Conservation (phyloP, 1,140 invertebrate genomes). For the Drosophila murphyi region DNA sequence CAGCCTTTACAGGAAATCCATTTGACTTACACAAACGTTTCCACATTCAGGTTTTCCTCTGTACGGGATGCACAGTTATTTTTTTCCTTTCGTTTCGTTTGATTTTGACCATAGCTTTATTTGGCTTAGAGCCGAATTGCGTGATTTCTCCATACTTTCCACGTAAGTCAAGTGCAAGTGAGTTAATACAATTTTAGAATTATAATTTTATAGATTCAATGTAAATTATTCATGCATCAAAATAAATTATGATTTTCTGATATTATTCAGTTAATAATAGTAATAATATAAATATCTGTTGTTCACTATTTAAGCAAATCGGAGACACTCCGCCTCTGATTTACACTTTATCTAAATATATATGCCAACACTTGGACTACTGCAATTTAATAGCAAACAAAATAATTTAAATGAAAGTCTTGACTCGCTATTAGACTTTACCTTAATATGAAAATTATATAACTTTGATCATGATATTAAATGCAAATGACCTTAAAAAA, state of each 20-base stretch:
- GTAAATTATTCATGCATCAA: no score
- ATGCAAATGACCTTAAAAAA: conserved; percentile 10
- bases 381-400: not conserved
- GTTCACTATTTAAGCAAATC: no score
- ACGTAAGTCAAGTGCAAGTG: not conserved
- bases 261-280: no score
- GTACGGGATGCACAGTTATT: conserved; percentile 4
- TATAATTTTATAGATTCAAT: not conserved
- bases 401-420: conserved; percentile 2
- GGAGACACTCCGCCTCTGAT: no score
- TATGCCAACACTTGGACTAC: not conserved
- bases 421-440: not conserved
- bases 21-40: conserved; percentile 57
- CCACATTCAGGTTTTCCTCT: conserved; percentile 50
- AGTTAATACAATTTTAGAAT: not conserved
- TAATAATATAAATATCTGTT: no score
- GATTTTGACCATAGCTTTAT: conserved; percentile 67
- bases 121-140: conserved; percentile 52
- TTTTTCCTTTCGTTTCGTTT: conserved; percentile 52
- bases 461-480: not conserved
- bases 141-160: conserved; percentile 16
- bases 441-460: not conserved
- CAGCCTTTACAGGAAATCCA: conserved; percentile 22
- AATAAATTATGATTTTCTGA: no score
- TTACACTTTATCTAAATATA: no score